phyloP scores from a whole-genome alignment of 2,888 invertebrate species.

The Habrosyne pyritoides region DNA sequence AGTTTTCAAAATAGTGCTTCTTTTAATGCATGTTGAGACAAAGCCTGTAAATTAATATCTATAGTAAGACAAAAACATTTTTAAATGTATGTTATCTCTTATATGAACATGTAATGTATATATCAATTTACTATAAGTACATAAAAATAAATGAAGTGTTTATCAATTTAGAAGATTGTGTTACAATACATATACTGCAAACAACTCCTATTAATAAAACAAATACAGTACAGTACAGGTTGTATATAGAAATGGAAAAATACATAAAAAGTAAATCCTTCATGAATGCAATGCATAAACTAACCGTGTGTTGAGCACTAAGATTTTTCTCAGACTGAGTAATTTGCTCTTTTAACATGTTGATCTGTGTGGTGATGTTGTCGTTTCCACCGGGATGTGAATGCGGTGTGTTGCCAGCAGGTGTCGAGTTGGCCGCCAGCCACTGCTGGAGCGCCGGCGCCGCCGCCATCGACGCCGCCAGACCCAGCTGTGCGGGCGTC shows the following conservation, averaged over 20 bases:
- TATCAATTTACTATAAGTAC: too few species aligned
- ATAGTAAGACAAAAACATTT: slow-evolving; percentile 13
- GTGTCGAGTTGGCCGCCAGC: slow-evolving; percentile 72
- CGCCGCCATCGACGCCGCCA: slow-evolving; percentile 79
- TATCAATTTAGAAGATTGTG: too few species aligned
- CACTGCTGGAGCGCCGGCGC: slow-evolving; percentile 77
- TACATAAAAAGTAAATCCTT: too few species aligned
- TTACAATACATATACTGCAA: too few species aligned
- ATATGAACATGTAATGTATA: too few species aligned
- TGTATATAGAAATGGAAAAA: too few species aligned
- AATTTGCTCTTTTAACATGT: slow-evolving; percentile 94
- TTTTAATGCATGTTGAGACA: slow-evolving; percentile 17
- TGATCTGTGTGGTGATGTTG: slow-evolving; percentile 90
- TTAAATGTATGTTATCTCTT: too few species aligned
- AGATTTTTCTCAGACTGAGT: slow-evolving; percentile 98
- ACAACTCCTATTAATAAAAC: too few species aligned
- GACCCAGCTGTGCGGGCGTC: slow-evolving; percentile 83
- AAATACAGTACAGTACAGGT: too few species aligned
- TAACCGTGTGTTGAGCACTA: slow-evolving; percentile 96
- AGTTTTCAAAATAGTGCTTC: not conserved
- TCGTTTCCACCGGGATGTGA: slow-evolving; percentile 64
- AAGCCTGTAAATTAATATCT: slow-evolving; percentile 27
- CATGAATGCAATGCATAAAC: too few species aligned
- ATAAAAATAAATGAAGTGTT: too few species aligned
- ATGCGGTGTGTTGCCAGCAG: slow-evolving; percentile 50